A percentile compares a stretch with the other conserved stretches of the same genome.
phyloP scores from a whole-genome alignment of 2,113 vertebrate species.

The Propithecus coquereli region DNA sequence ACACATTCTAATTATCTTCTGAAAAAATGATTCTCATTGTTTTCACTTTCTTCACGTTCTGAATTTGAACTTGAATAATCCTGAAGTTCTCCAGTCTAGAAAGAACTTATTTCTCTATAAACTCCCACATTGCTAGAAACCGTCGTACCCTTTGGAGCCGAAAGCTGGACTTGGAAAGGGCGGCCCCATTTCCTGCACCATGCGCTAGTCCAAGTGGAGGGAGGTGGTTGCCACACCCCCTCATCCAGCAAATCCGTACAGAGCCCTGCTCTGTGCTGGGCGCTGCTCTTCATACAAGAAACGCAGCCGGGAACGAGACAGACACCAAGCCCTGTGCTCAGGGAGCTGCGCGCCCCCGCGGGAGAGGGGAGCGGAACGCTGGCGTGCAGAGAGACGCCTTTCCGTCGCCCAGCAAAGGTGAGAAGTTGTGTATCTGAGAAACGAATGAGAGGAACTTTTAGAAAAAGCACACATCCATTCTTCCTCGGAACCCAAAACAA shows the following conservation, averaged over 20 bases:
- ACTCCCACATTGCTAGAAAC: not conserved
- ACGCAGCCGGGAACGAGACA: not conserved
- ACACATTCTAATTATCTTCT: not conserved
- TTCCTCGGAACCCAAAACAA: not conserved
- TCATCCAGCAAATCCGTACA: not conserved
- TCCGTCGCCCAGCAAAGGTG: too few relatives aligned
- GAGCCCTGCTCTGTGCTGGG: fast-evolving
- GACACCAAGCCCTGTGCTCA: too few relatives aligned
- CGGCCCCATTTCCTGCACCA: not conserved
- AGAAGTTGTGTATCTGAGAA: not conserved
- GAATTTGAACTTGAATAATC: not conserved
- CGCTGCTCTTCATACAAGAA: not conserved
- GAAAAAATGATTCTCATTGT: not conserved
- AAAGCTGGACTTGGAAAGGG: not conserved
- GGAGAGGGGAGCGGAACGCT: too few relatives aligned
- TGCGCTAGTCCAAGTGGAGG: not conserved
- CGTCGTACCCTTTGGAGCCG: not conserved
- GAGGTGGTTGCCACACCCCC: not conserved
- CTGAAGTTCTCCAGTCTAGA: not conserved
- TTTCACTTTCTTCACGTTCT: not conserved
- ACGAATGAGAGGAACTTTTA: not conserved
- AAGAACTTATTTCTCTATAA: not conserved
- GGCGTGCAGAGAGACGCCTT: not conserved
- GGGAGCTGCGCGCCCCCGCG: not conserved
- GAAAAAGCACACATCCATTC: not conserved